Percentiles rank a stretch among this genome's conserved stretches.
Conservation (phyloP, 2,797 vertebrate genomes). For the Xenopus petersii region DNA sequence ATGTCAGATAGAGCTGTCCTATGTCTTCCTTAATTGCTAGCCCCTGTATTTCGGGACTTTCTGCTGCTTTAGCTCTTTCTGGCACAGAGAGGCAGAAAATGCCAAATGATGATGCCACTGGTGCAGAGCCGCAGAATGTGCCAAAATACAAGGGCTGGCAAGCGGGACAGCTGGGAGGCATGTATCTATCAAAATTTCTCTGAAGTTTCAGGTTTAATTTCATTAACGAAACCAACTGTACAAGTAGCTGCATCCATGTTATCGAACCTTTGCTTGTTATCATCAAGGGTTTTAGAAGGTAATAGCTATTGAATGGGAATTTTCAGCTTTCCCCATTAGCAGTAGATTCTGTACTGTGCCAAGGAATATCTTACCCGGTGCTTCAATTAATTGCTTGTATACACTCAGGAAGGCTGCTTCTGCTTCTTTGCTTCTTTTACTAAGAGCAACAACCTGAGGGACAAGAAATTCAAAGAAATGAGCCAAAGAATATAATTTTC, state of each 20-base stretch:
- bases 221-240: background rate
- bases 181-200: no score
- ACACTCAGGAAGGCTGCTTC: conserved; percentile 92
- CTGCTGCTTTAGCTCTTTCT: no score
- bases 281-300: background rate
- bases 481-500: background rate
- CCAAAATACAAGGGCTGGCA: no score
- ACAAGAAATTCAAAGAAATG: conserved; percentile 51
- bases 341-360: background rate
- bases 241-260: background rate
- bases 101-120: no score
- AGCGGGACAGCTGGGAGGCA: no score
- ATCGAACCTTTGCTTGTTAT: background rate
- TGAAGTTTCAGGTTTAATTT: background rate
- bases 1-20: no score
- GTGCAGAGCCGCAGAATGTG: no score
- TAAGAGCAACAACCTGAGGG: conserved; percentile 91
- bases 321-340: background rate
- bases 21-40: no score
- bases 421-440: conserved; percentile 96
- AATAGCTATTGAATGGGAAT: background rate
- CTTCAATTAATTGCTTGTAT: conserved; percentile 91
- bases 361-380: conserved; percentile 83
- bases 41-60: no score
- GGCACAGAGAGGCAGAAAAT: no score